Evolutionary conservation across 2,888 invertebrate species (phyloP).

Genomic region (Atherix ibis): DNA sequence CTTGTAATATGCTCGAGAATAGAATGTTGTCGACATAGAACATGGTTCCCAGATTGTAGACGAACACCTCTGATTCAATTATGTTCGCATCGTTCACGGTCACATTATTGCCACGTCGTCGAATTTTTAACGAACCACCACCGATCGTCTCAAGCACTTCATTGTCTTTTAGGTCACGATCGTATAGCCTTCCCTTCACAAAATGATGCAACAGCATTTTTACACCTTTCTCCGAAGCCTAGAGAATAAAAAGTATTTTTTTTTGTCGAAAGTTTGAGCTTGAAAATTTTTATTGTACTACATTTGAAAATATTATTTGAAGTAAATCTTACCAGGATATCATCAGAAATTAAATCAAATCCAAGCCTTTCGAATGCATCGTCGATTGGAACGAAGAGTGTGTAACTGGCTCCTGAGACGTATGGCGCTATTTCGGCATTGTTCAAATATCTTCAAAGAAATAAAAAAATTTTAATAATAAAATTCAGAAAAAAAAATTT

Average conservation of each 20-base stretch:
- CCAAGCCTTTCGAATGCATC: conserved; percentile 47
- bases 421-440: conserved; percentile 44
- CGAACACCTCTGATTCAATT: conserved; percentile 44
- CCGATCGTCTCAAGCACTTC: conserved; percentile 39
- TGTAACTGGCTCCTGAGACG: conserved; percentile 47
- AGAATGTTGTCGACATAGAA: conserved; percentile 44
- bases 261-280: no score
- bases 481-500: background rate
- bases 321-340: conserved; percentile 24
- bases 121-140: conserved; percentile 38
- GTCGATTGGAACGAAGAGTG: conserved; percentile 54
- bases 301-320: background rate
- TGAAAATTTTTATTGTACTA: no score
- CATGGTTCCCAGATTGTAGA: conserved; percentile 49
- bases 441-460: conserved; percentile 37
- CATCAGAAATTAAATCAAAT: conserved; percentile 40
- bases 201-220: conserved; percentile 45
- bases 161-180: conserved; percentile 40
- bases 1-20: conserved; percentile 32
- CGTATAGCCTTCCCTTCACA: conserved; percentile 43
- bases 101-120: conserved; percentile 34
- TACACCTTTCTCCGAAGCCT: conserved; percentile 40
- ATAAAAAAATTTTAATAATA: background rate
- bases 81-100: conserved; percentile 41
- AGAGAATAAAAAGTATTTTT: no score